Evolutionary conservation across 2,888 invertebrate species (phyloP).

Genomic region (Muscina levida): DNA sequence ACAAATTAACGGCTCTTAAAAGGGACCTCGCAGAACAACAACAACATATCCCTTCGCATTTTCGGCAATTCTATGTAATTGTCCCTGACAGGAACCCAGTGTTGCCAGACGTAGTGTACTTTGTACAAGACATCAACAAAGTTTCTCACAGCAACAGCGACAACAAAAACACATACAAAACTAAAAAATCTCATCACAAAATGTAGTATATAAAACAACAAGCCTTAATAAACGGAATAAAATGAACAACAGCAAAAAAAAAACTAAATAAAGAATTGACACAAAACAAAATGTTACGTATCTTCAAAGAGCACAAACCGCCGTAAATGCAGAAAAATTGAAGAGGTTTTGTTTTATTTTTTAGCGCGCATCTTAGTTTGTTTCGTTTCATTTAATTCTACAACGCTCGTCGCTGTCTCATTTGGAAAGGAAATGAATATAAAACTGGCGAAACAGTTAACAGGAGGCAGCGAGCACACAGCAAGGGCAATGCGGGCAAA

Average conservation of each 20-base stretch:
- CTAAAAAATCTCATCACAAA: slow-evolving; percentile 43
- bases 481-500: slow-evolving; percentile 19
- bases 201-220: slow-evolving; percentile 19
- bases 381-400: slow-evolving; percentile 25
- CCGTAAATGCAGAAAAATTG: slow-evolving; percentile 40
- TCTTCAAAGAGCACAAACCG: slow-evolving; percentile 53
- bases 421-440: slow-evolving; percentile 27
- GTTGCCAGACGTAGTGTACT: no score
- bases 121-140: not conserved
- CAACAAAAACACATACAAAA: slow-evolving; percentile 32
- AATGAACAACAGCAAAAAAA: no score
- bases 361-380: not conserved
- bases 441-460: not conserved
- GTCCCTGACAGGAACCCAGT: no score
- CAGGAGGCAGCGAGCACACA: not conserved
- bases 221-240: slow-evolving; percentile 53
- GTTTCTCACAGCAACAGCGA: not conserved
- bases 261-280: slow-evolving; percentile 49
- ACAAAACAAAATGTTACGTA: slow-evolving; percentile 60
- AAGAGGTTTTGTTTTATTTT: no score
- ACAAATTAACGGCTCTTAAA: no score
- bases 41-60: no score
- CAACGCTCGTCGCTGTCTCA: not conserved
- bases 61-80: no score
- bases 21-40: no score